A percentile compares a stretch with the other conserved stretches of the same genome.
Conservation (phyloP, 2,888 invertebrate species). For the Pandemis heparana region DNA sequence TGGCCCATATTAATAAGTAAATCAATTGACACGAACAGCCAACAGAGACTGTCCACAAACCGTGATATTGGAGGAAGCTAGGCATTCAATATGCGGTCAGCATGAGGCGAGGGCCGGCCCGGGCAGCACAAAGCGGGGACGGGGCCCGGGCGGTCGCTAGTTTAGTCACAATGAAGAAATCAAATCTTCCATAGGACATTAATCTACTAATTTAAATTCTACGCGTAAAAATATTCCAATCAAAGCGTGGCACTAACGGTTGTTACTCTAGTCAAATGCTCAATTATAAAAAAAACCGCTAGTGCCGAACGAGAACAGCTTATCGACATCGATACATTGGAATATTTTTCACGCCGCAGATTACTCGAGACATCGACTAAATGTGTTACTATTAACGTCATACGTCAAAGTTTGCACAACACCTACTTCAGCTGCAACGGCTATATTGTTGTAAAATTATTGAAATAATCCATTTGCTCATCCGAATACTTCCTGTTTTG, state of each 20-base stretch:
- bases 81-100: slow-evolving; percentile 65
- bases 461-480: slow-evolving; percentile 76
- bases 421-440: slow-evolving; percentile 64
- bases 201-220: slow-evolving; percentile 76
- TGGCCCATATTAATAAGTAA: slow-evolving; percentile 82
- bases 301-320: slow-evolving; percentile 55
- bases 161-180: slow-evolving; percentile 77
- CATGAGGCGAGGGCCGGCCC: slow-evolving; percentile 53
- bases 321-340: slow-evolving; percentile 51
- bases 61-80: slow-evolving; percentile 64
- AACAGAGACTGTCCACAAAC: slow-evolving; percentile 71
- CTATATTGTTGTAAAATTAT: slow-evolving; percentile 76
- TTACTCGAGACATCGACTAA: slow-evolving; percentile 83
- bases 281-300: slow-evolving; percentile 66
- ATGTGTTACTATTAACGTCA: slow-evolving; percentile 80
- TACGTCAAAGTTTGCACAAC: slow-evolving; percentile 71
- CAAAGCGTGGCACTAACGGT: slow-evolving; percentile 53
- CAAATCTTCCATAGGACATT: slow-evolving; percentile 83
- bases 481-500: slow-evolving; percentile 79
- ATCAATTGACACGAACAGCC: slow-evolving; percentile 72
- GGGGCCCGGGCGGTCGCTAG: slow-evolving; percentile 75
- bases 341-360: slow-evolving; percentile 68
- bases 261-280: slow-evolving; percentile 69
- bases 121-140: slow-evolving; percentile 73
- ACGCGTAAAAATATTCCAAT: slow-evolving; percentile 71